These are phyloP conservation scores for Athene noctua DNA, from an alignment of 2,113 vertebrate genomes.

Conservation along the genomic window DNA sequence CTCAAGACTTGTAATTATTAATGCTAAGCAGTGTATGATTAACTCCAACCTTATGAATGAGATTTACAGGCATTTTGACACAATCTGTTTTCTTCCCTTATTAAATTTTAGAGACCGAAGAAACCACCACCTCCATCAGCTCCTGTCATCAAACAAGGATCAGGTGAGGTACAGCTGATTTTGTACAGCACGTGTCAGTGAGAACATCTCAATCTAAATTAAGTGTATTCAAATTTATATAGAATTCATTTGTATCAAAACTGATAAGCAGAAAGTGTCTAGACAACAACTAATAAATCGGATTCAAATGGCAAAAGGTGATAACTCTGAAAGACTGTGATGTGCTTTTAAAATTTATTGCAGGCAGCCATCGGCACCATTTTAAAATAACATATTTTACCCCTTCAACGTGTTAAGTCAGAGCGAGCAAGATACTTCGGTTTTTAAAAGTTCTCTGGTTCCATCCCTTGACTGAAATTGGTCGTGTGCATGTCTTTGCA, in stretches of 20 bases:
- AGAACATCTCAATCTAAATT: not conserved
- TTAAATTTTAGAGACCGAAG: slow-evolving; percentile 91
- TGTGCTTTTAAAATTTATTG: not conserved
- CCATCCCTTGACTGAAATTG: not conserved
- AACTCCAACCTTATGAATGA: not conserved
- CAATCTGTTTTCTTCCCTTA: slow-evolving; percentile 22
- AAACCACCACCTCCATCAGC: slow-evolving; percentile 95
- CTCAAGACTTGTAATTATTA: not conserved
- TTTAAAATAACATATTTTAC: not conserved
- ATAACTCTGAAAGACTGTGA: not conserved
- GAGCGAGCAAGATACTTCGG: not conserved
- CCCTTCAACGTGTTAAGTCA: not conserved
- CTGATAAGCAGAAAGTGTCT: not conserved
- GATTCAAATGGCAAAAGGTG: not conserved
- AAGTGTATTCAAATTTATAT: not conserved
- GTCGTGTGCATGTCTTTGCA: not conserved
- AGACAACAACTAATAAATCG: not conserved
- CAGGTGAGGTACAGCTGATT: slow-evolving; percentile 79
- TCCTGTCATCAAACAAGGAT: slow-evolving; percentile 83
- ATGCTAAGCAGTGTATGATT: not conserved
- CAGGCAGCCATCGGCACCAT: not conserved
- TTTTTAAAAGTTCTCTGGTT: not conserved
- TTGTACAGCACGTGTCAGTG: not conserved
- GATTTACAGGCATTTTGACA: slow-evolving; percentile 16
- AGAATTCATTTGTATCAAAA: not conserved